Base-by-base conservation (phyloP, 1,140 invertebrate genomes). In the Bombus cullumanus region DNA sequence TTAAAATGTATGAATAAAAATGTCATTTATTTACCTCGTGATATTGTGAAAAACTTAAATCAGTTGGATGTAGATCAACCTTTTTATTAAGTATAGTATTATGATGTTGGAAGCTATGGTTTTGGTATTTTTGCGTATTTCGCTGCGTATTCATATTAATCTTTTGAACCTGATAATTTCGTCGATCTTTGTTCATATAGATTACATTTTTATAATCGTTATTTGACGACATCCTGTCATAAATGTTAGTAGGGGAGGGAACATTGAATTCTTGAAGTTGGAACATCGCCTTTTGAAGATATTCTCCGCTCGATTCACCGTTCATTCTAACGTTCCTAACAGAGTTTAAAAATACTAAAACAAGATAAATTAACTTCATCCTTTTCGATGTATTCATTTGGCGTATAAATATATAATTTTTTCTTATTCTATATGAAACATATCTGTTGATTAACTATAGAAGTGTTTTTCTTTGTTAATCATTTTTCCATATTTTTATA, bases 281-380 rank as follows among this genome's bases (percentile, higher is more conserved):
- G 12, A 88, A 62, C 92, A 93, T 93, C 53, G 82, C 92, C 34
- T 93, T 92, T 31, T 87, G 88, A 28, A 93, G 89, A 86, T 93
- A 93, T 3, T 93, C 91, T 25, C 86, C 92, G 62, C 92, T 93
- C 2, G 92, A 89, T 71, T 93, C 92, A 25, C 86, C 57, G 75
- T 47, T 83, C 3, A 37, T 31, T 34, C 66, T 64, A 15, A 73
- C 18, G 22, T 57, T 71, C 34, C 57, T 77, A 43, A 68, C 37
- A 47, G 74, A 59, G 10, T 88, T 86, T 13, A 86, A 57, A 37
- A 83, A 71, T 72, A 83, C 34, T 18, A 85, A 31, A 64, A 53
- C 59, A 15, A 91, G 28, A 22, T 64, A 71, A 47, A 69, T 74
- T 8, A 86, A n/a, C 15, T 74, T 87, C 37, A 83, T 83, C 31